Conservation (phyloP, 2,113 vertebrate species). For the Ophthalmolycus amberensis region DNA sequence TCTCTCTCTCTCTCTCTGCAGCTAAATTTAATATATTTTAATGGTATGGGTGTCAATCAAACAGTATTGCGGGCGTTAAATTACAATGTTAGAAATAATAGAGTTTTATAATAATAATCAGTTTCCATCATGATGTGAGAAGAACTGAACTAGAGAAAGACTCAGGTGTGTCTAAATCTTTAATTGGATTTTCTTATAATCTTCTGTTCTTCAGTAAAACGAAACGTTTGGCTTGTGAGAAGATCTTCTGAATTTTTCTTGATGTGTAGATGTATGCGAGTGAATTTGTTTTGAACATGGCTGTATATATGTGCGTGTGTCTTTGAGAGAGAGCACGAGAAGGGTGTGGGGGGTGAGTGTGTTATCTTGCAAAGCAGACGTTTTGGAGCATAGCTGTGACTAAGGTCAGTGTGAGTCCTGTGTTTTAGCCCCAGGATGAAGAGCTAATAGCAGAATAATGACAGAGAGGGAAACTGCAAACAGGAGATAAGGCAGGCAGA, state of each 20-base stretch:
- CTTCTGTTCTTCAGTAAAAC: constrained; percentile 23
- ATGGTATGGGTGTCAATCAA: constrained; percentile 8
- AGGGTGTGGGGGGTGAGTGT: neutral
- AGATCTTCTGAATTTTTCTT: neutral
- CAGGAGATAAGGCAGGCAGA: constrained; percentile 67
- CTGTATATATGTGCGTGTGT: constrained; percentile 1
- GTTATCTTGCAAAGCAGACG: constrained; percentile 69
- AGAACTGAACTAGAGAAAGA: constrained; percentile 9
- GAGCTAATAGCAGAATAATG: constrained; percentile 74
- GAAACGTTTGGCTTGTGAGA: constrained; percentile 26
- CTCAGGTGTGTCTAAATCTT: constrained; percentile 43
- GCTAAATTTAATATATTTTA: neutral
- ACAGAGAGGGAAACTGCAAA: constrained; percentile 75
- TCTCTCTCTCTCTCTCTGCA: neutral
- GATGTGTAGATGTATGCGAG: constrained; percentile 4
- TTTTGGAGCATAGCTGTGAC: constrained; percentile 57
- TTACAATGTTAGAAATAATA: neutral
- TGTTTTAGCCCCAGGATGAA: constrained; percentile 69
- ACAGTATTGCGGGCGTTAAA: neutral
- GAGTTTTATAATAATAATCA: neutral
- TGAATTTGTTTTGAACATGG: constrained; percentile 18
- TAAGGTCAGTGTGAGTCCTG: constrained; percentile 68
- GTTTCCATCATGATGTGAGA: constrained; percentile 6
- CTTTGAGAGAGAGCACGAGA: constrained; percentile 1
- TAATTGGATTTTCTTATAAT: constrained; percentile 42